phyloP scores from a whole-genome alignment of 2,797 vertebrate species.

The Knipowitschia caucasica region DNA sequence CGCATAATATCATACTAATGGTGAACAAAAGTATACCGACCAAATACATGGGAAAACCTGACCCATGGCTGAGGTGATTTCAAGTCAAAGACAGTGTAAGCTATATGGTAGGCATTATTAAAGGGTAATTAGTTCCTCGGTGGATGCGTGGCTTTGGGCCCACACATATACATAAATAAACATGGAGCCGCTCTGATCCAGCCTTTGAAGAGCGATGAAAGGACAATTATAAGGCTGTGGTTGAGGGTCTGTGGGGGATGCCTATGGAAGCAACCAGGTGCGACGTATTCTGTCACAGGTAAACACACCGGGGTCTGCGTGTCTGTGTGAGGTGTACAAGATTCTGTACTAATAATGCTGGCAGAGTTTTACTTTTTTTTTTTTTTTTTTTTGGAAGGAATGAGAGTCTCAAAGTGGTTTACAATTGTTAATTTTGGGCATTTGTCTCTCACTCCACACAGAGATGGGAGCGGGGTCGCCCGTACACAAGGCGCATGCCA shows the following conservation, averaged over 20 bases:
- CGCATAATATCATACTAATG: not conserved
- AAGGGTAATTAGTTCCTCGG: slow-evolving; percentile 52
- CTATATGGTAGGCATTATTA: slow-evolving; percentile 25
- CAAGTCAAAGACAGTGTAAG: not conserved
- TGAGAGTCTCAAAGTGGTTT: too few species aligned
- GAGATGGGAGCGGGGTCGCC: too few species aligned
- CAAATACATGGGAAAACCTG: not conserved
- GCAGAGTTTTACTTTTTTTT: too few species aligned
- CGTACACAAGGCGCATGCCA: too few species aligned
- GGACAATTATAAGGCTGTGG: slow-evolving; percentile 46
- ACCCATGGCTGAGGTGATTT: not conserved
- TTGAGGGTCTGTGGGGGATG: slow-evolving; percentile 40
- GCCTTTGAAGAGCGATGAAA: slow-evolving; percentile 57
- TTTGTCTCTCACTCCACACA: too few species aligned
- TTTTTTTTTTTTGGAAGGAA: too few species aligned
- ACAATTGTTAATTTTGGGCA: too few species aligned
- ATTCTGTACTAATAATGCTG: not conserved
- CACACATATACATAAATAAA: slow-evolving; percentile 39
- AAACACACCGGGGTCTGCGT: slow-evolving; percentile 33
- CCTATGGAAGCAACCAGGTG: slow-evolving; percentile 34
- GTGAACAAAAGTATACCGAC: not conserved
- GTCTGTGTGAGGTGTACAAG: not conserved
- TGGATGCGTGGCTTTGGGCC: slow-evolving; percentile 23
- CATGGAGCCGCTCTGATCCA: slow-evolving; percentile 38
- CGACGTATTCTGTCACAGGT: slow-evolving; percentile 46